Evolutionary conservation across 2,888 invertebrate genomes (phyloP), one percentile per base, ranked within the genome.

Genomic region (Endomychus coccineus): DNA sequence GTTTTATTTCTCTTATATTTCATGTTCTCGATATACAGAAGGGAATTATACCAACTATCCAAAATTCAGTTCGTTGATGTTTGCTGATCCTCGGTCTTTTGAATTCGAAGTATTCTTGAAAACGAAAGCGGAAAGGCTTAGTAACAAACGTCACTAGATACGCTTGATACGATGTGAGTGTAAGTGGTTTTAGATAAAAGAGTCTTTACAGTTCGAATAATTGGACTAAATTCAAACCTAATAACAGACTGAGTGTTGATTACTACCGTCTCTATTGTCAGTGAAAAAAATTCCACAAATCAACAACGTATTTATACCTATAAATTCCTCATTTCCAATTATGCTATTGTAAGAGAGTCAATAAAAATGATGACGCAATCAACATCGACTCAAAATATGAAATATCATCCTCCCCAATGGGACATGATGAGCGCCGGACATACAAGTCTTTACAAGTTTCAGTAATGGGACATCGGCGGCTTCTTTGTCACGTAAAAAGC

Each of bases 391-490:
- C 44, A 42, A 49, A 58, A 57, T 57, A 52, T 56, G 58, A 56
- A 53, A 53, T 56, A 59, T 58, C 59, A 59, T 59, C 57, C 46
- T 55, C 55, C 50, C 53, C 54, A 57, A 58, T 56, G 51, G 55
- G 49, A 49, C 46, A 51, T 52, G 52, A 52, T 51, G 49, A 51
- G 50, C 51, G 43, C 44, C 49, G 49, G 42, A 46, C 39, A 42
- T 22, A 42, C 42, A 44, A 43, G 41, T 48, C 45, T 47, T 46
- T 43, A 49, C 45, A 37, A 49, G 48, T 50, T 42, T 46, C 49
- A 44, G 44, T 51, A 48, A 51, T 46, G 38, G 43, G 38, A 40
- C 38, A 40, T 38, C 35, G 39, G 40, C 49, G 47, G 47, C 45
- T 39, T 40, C 46, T 45, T 49, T 40, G 38, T 38, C 36, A 29